These are phyloP conservation scores for Ephydatia muelleri DNA, from an alignment of 37 sponge, comb jelly and placozoan species.

Conservation along the genomic window DNA sequence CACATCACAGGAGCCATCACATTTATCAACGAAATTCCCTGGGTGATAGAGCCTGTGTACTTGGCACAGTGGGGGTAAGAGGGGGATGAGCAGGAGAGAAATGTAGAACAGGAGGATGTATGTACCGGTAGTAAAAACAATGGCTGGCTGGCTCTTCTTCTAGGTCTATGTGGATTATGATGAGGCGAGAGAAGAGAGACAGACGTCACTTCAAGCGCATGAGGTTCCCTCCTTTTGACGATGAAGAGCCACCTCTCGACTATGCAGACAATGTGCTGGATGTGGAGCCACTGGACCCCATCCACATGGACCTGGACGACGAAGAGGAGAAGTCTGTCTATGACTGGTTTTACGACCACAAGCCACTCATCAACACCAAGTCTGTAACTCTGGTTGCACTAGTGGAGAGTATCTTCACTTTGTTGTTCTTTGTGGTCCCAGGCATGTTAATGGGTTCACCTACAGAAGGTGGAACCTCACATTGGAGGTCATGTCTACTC, in stretches of 20 bases:
- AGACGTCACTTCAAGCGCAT: slow-evolving; percentile 98
- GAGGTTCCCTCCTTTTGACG: slow-evolving; percentile 99
- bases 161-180: slow-evolving; percentile 99
- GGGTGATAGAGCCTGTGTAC: slow-evolving; percentile 97
- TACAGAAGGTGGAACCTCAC: slow-evolving; percentile 93
- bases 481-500: slow-evolving; percentile 90
- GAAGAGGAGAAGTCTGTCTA: slow-evolving; percentile 91
- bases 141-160: background rate
- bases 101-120: background rate
- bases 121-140: background rate
- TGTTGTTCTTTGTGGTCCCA: slow-evolving; percentile 11
- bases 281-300: slow-evolving; percentile 98
- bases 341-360: slow-evolving; percentile 98
- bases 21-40: slow-evolving; percentile 99
- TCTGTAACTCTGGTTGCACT: slow-evolving; percentile 24
- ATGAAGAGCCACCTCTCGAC: slow-evolving; percentile 98
- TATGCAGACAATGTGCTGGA: slow-evolving; percentile 98
- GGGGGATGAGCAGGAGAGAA: background rate
- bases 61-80: slow-evolving; percentile 99
- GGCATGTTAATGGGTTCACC: slow-evolving; percentile 88
- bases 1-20: slow-evolving; percentile 99
- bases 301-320: slow-evolving; percentile 98
- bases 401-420: background rate
- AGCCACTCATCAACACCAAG: slow-evolving; percentile 86
- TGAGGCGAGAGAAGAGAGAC: slow-evolving; percentile 98